phyloP scores from a whole-genome alignment of 2,113 vertebrate species.

The Talpa occidentalis region DNA sequence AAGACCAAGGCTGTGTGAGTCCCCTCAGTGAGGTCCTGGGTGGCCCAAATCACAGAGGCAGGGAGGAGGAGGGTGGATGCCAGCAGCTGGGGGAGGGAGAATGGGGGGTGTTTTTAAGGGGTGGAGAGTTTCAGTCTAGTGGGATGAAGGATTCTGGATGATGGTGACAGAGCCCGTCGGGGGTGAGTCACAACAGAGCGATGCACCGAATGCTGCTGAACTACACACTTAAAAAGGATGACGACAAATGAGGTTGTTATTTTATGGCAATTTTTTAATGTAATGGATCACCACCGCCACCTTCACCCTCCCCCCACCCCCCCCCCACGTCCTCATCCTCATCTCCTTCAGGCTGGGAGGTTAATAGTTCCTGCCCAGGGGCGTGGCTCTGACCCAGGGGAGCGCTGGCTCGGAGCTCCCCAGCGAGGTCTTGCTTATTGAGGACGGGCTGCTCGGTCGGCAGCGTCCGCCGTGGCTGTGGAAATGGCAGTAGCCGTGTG shows the following conservation, averaged over 20 bases:
- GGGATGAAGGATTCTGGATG: not conserved
- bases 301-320: not conserved
- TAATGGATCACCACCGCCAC: not conserved
- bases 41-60: not conserved
- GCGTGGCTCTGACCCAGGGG: not conserved
- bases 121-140: not conserved
- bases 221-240: not conserved
- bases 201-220: fast-evolving
- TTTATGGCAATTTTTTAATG: not conserved
- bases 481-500: fast-evolving
- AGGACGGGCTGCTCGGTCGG: too few species aligned
- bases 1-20: not conserved
- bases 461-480: not conserved
- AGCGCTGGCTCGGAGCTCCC: not conserved
- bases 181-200: not conserved
- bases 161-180: too few species aligned
- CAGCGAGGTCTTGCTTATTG: fast-evolving
- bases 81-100: not conserved
- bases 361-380: fast-evolving
- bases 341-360: not conserved
- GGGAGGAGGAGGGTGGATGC: fast-evolving
- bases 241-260: too few species aligned
- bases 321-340: not conserved
- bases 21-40: not conserved
- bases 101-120: fast-evolving